Conservation (phyloP, 2,888 invertebrate species). For the Tipula helvola region DNA sequence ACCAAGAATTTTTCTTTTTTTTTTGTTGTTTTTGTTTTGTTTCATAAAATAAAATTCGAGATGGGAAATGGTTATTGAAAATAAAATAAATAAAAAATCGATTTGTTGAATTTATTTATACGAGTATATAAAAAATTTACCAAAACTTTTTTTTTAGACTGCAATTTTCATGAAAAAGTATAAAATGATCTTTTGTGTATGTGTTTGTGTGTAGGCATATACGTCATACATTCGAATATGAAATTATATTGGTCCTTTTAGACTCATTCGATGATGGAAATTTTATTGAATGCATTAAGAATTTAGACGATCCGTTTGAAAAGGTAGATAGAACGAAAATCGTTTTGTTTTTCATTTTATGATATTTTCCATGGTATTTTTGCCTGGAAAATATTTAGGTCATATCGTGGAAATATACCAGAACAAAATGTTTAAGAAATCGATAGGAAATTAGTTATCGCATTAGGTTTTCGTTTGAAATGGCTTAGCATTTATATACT, state of each 20-base stretch:
- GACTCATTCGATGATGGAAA: neutral
- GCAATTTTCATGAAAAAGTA: neutral
- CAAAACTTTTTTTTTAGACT: neutral
- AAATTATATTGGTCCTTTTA: neutral
- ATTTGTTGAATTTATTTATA: neutral
- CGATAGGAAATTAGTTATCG: neutral
- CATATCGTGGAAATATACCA: neutral
- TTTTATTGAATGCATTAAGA: neutral
- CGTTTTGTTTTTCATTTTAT: neutral
- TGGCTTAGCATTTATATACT: no score
- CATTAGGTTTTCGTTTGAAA: neutral
- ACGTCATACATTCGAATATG: neutral
- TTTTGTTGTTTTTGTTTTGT: no score
- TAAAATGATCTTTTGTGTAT: neutral
- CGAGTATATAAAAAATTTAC: neutral
- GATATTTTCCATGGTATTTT: neutral
- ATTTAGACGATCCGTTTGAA: neutral
- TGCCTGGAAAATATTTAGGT: neutral
- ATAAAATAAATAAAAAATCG: neutral
- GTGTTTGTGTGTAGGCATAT: neutral
- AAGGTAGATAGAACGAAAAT: neutral
- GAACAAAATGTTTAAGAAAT: neutral
- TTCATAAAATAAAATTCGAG: neutral
- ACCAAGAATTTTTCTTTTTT: no score
- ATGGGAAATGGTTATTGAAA: neutral